Base-by-base conservation (phyloP, 2,113 vertebrate species). In the Rhea pennata region DNA sequence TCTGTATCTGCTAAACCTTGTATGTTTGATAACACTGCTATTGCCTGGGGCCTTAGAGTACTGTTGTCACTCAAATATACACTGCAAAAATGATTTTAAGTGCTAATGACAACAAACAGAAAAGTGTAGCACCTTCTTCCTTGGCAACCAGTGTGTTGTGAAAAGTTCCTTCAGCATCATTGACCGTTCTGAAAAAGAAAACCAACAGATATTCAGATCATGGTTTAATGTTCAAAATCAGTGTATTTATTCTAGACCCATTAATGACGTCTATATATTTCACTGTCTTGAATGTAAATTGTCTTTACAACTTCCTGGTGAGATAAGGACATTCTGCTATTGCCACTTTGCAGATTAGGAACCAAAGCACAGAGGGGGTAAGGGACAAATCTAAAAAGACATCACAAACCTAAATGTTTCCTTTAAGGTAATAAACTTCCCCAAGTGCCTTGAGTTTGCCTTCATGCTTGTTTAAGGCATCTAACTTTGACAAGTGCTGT, bases 51-150 rank as follows among this genome's bases (percentile, higher is more conserved):
- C 76, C 53, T 17, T 40, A 62, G 50, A 40, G 44, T 22, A 69
- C 29, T 15, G 31, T 51, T 39, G 13, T 61, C 40, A 44, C 40
- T 33, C 53, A 86, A 85, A 70, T 1, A 13, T 56, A 44, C 40
- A 10, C 58, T 9, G 27, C 31, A 72, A 29, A 91, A 42, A 11
- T 17, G 9, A 39, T 77, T 77, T 59, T 4, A 77, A 73, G 19
- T 13, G 13, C 36, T 50, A 79, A 16, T 53, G 56, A 31, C 71
- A 79, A 62, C 9, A 65, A 84, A 72, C 3, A 80, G n/a, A 39
- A 50, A 40, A 90, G 70, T 15, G 56, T 81, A 86, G 6, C 50
- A 97, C 97, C 96, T 96, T 94, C 84, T 86, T 87, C 76, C 58
- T 78, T 44, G 31, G 77, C 77, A 70, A 50, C 7, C 53, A 42